Base-by-base conservation (phyloP, 1,140 invertebrate genomes). In the Theocolax elegans region DNA sequence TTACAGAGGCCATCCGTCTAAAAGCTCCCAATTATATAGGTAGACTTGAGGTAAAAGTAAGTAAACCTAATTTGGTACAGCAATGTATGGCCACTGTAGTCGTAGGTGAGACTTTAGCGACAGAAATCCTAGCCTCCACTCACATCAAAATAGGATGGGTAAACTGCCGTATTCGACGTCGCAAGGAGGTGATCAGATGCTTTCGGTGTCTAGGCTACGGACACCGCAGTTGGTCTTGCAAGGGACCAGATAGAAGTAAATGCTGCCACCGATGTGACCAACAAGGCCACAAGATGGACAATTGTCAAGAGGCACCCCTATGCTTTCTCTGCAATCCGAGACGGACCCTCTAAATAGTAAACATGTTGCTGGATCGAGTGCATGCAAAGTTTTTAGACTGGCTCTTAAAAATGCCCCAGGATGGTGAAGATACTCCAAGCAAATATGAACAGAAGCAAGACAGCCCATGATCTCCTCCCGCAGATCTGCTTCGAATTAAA, bases 211-310 rank as follows among this genome's bases (percentile, higher is more conserved):
- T 59, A 1, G 66, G 67, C 3, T 74, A 19, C 23, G 75, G 72
- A 2, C 69, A 76, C 38, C 59, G 66, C 0, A 54, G 44, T 1
- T 19, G 53, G 0, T 56, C 29, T 17, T 76, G 73, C 67, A 65
- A 31, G 10, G 74, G 56, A 2, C 38, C 53, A 3, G 65, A 76
- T 23, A 49, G 70, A 54, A 51, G 21, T 1, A 51, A 65, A 0
- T 4, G 64, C 3, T 78, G 74, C 67, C 74, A 42, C 17, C 68
- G 38, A 35, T 77, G 77, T 46, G 72, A 74, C 4, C 42, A 21
- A 12, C 27, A 48, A 38, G 75, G 42, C 0, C 74, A 76, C 54
- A 69, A 64, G 21, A 63, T 54, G 2, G 53, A 21, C 3, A 35
- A 15, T 2, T 77, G 74, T 53, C 48, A 7, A 6, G 51, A 23